Evolutionary conservation across 2,888 invertebrate species (phyloP).

Genomic region (Microplitis manilae): DNA sequence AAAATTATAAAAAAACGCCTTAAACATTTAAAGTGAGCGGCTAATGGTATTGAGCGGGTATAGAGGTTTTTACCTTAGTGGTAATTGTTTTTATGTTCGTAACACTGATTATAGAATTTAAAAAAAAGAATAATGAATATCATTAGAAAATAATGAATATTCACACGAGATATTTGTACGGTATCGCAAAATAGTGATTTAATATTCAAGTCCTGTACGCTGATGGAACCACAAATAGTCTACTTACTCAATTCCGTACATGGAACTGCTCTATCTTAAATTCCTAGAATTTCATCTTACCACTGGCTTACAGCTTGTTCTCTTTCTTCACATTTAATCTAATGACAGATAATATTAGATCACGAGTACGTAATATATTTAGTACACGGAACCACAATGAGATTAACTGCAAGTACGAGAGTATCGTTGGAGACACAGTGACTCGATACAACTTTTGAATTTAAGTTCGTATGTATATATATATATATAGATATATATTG

Average conservation of each 20-base stretch:
- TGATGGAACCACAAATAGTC: slow-evolving; percentile 12
- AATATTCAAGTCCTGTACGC: not conserved
- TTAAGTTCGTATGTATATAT: not conserved
- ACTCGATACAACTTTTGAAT: not conserved
- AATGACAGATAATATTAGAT: slow-evolving; percentile 24
- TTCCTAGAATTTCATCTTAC: not conserved
- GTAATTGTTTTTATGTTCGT: too few relatives aligned
- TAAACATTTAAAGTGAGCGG: too few relatives aligned
- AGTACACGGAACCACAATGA: slow-evolving; percentile 10
- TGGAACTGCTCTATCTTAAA: slow-evolving; percentile 13
- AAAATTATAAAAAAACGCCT: too few relatives aligned
- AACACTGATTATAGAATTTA: too few relatives aligned
- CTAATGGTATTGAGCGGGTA: too few relatives aligned
- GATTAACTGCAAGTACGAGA: slow-evolving; percentile 18
- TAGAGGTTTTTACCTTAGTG: too few relatives aligned
- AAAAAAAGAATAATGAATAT: not conserved
- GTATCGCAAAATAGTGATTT: not conserved
- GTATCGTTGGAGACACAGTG: not conserved
- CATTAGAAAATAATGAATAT: not conserved
- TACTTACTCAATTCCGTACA: slow-evolving; percentile 19
- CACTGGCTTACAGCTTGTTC: slow-evolving; percentile 5
- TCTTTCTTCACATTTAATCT: slow-evolving; percentile 25
- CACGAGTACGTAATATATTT: slow-evolving; percentile 22
- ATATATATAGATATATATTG: not conserved
- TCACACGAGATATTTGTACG: not conserved